Evolutionary conservation across 2,797 vertebrate genomes (phyloP).

Genomic region (Gallinago solitaria): DNA sequence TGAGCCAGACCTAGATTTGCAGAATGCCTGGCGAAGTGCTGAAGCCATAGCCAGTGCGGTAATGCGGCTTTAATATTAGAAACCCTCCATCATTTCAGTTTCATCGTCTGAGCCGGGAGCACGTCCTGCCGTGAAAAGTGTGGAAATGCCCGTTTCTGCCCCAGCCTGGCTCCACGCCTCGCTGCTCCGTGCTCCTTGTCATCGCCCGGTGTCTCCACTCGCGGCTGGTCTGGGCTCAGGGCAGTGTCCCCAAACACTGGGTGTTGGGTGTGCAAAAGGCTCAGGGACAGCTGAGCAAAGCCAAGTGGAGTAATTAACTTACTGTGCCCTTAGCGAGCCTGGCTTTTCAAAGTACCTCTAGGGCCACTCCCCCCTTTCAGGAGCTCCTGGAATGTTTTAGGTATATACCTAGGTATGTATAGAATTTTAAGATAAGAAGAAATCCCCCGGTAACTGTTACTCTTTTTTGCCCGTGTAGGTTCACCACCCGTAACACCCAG

Average conservation of each 20-base stretch:
- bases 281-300: not conserved
- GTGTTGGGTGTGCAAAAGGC: rapidly evolving
- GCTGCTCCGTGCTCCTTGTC: not conserved
- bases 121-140: not conserved
- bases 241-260: rapidly evolving
- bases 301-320: not conserved
- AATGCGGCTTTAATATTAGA: not conserved
- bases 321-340: not conserved
- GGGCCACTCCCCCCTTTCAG: not conserved
- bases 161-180: rapidly evolving
- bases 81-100: not conserved
- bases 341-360: not conserved
- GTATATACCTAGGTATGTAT: not conserved
- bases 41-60: not conserved
- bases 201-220: rapidly evolving
- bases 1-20: not conserved
- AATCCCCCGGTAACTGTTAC: not conserved
- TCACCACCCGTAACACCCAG: not conserved
- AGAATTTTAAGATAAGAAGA: not conserved
- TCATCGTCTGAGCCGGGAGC: not conserved
- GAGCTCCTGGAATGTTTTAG: not conserved
- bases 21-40: too few species aligned
- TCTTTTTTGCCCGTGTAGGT: not conserved
- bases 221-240: rapidly evolving
- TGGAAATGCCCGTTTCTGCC: rapidly evolving